Percentiles rank a stretch among this genome's conserved stretches.
Evolutionary conservation across 2,888 invertebrate species (phyloP).

Genomic region (Eurytoma adleriae): DNA sequence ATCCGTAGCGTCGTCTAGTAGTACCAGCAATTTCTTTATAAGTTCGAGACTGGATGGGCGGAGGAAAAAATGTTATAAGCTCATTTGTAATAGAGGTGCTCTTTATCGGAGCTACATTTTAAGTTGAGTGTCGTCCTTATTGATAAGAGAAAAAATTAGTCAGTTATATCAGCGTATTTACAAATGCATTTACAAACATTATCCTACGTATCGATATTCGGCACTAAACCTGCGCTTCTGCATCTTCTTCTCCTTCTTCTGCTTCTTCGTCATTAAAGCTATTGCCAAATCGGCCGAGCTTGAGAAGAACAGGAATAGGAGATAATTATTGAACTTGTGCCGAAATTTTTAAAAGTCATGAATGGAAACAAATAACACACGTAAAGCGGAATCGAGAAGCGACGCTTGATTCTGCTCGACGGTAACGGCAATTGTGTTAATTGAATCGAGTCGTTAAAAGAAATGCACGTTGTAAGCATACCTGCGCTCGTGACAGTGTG

Average conservation of each 20-base stretch:
- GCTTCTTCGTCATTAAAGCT: not conserved
- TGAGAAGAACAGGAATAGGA: too few species aligned
- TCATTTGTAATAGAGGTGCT: conserved; percentile 61
- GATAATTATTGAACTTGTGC: conserved; percentile 27
- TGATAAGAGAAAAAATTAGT: conserved; percentile 11
- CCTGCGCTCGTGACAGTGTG: too few species aligned
- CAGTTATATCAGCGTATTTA: too few species aligned
- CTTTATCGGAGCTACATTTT: conserved; percentile 67
- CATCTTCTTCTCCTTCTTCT: conserved; percentile 15
- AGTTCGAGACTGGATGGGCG: conserved; percentile 25
- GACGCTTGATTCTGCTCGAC: conserved; percentile 20
- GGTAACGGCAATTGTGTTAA: conserved; percentile 39
- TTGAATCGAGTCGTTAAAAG: conserved; percentile 34
- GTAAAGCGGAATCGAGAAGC: conserved; percentile 18
- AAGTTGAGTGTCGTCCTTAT: conserved; percentile 63
- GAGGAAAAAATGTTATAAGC: conserved; percentile 31
- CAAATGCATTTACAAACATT: too few species aligned
- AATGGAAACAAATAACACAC: conserved; percentile 20
- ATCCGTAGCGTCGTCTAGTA: not conserved
- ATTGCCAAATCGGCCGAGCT: too few species aligned
- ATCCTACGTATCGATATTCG: too few species aligned
- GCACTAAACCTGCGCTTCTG: not conserved
- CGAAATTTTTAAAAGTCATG: conserved; percentile 34
- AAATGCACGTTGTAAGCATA: conserved; percentile 19
- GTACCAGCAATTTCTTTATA: conserved; percentile 13